Evolutionary conservation across 2,797 vertebrate species (phyloP).

Genomic region (Eleutherodactylus coqui): DNA sequence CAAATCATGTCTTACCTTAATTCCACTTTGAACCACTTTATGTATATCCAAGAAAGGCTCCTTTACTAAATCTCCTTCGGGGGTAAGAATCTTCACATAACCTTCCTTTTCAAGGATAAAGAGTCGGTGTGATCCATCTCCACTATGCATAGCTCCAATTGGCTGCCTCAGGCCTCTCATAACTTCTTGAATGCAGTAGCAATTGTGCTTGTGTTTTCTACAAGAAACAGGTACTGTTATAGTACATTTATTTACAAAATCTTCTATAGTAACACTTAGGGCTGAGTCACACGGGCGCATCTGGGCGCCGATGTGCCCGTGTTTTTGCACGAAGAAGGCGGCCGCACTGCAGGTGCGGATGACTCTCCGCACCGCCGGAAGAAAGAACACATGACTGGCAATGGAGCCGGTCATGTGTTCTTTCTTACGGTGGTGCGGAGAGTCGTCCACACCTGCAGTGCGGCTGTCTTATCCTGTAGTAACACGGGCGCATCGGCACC

Average conservation of each 20-base stretch:
- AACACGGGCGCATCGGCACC: no score
- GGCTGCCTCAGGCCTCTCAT: constrained; percentile 92
- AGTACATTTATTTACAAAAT: background rate
- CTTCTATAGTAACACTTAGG: background rate
- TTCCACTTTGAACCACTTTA: constrained; percentile 96
- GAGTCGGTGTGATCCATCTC: constrained; percentile 94
- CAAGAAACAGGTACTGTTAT: constrained; percentile 65
- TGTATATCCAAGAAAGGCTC: constrained; percentile 98
- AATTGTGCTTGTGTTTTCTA: constrained; percentile 99
- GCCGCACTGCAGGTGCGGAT: no score
- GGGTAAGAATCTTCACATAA: constrained; percentile 89
- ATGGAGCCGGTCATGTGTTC: no score
- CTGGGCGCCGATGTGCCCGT: no score
- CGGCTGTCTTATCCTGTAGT: no score
- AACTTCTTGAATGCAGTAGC: constrained; percentile 95
- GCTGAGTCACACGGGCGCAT: no score
- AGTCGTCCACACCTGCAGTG: no score
- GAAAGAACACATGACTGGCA: no score
- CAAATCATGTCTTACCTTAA: constrained; percentile 85
- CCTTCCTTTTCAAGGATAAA: constrained; percentile 97
- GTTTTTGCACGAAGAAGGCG: no score
- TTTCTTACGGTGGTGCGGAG: no score
- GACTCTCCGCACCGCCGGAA: no score
- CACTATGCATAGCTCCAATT: constrained; percentile 87
- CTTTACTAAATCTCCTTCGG: constrained; percentile 89